Evolutionary conservation across 2,888 invertebrate genomes (phyloP), one percentile per base, ranked within the genome.

Genomic region (Pristionchus mayeri): DNA sequence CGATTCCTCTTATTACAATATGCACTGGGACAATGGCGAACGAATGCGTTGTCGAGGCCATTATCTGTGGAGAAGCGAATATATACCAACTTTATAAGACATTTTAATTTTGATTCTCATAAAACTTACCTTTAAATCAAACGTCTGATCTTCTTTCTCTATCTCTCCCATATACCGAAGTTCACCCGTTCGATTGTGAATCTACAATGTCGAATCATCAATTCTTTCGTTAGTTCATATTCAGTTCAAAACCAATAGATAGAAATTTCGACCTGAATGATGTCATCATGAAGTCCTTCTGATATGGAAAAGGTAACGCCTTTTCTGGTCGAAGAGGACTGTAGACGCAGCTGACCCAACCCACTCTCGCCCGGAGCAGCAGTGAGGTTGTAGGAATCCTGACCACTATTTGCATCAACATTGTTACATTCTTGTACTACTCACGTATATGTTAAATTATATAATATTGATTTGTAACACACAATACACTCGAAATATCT

Each of bases 81-180:
- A n/a, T n/a, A n/a, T n/a, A n/a, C n/a, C n/a, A n/a, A n/a, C n/a
- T n/a, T n/a, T n/a, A n/a, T n/a, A n/a, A n/a, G n/a, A n/a, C n/a
- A n/a, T n/a, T n/a, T n/a, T n/a, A n/a, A n/a, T n/a, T n/a, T n/a
- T n/a, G n/a, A n/a, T n/a, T n/a, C n/a, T n/a, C n/a, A n/a, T n/a
- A n/a, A n/a, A n/a, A n/a, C n/a, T n/a, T n/a, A 84, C 84, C 75
- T 50, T 84, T 18, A 84, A 16, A 11, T 84, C 54, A 21, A 50
- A 75, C 18, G 34, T 30, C n/a, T 54, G 84, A n/a, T 84, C 75
- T 3, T 71, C 75, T 34, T 75, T 84, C 44, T 71, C 52, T 16
- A 84, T 75, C 52, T 52, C 71, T 6, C 84, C 84, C 6, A 21
- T 71, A 24, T 84, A 84, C 16, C 71, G 34, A 2, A 84, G n/a